Evolutionary conservation across 2,797 vertebrate species (phyloP), one percentile per base, ranked within the genome.

Genomic region (Hemibagrus guttatus): DNA sequence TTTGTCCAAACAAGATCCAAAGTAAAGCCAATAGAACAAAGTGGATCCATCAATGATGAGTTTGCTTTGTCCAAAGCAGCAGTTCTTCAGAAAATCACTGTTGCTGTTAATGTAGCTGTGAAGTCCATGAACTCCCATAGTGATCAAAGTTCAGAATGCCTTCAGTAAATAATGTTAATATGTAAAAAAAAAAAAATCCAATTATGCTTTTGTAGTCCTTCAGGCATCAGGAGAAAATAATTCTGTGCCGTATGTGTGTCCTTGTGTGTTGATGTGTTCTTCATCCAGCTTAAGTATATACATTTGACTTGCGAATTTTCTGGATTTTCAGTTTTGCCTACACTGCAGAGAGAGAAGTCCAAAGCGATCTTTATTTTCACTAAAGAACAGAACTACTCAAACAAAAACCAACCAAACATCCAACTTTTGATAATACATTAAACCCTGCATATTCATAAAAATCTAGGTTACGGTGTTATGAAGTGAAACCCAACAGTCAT

Each of bases 11-110:
- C 91, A 79, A n/a, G 90, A 92, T 9, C 63, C 59, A 85, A 95
- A 94, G 92, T 94, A 97, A 31, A 97, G 94, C 0, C 19, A 49
- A 87, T 96, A 85, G 69, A 92, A 93, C 59, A 98, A 92, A 87
- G 95, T 95, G 90, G 90, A 94, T 16, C 97, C 97, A 81, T 97
- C 97, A 1, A 97, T 94, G 76, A 97, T 89, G 80, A 97, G 88
- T 87, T 92, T 94, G 14, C 92, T 95, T 81, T 92, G 86, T 75
- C 89, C 89, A 88, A 97, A 87, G 16, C 80, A 86, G 82, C 94
- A 3, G 26, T 95, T 93, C 81, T 68, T 85, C 83, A 96, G 94
- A 85, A 96, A 92, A 0, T 84, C 86, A 35, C 6, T 81, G 2
- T 94, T 88, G 1, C 86, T 91, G 59, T 93, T 91, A 31, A 97